phyloP scores from a whole-genome alignment of 37 sponge, comb jelly and placozoan genomes.

The Aphrocallistes beatrix region DNA sequence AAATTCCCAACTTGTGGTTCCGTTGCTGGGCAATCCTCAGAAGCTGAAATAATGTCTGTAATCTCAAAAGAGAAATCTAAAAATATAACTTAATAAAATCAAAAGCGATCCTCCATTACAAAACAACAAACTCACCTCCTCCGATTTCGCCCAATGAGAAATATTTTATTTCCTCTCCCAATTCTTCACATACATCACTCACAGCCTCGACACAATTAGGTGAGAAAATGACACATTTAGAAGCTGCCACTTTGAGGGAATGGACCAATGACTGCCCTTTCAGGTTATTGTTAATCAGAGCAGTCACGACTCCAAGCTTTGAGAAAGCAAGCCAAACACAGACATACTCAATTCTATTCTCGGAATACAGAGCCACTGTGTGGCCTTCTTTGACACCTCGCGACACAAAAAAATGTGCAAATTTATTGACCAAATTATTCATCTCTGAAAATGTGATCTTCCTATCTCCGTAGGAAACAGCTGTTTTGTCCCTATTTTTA shows the following conservation, averaged over 20 bases:
- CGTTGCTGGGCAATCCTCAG: background rate
- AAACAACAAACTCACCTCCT: background rate
- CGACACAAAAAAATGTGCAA: constrained; percentile 25
- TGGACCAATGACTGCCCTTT: constrained; percentile 32
- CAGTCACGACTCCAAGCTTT: constrained; percentile 38
- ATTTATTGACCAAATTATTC: constrained; percentile 27
- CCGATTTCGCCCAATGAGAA: background rate
- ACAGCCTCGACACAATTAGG: background rate
- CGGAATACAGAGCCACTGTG: constrained; percentile 43
- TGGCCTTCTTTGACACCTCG: constrained; percentile 41
- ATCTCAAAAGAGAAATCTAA: background rate
- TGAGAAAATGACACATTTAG: background rate
- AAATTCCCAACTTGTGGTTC: background rate
- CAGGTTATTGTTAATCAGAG: constrained; percentile 37
- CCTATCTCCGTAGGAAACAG: constrained; percentile 41
- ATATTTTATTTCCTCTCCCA: background rate
- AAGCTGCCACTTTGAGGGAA: constrained; percentile 21
- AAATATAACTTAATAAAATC: background rate
- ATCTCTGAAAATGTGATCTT: constrained; percentile 40
- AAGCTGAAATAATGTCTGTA: background rate
- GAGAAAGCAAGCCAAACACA: constrained; percentile 44
- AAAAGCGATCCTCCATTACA: background rate
- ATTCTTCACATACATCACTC: background rate
- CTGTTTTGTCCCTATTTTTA: constrained; percentile 36
- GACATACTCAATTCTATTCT: constrained; percentile 57